A percentile compares a stretch with the other conserved stretches of the same genome.
These are phyloP conservation scores for Eilema sororculum DNA, from an alignment of 2,888 invertebrate genomes.

Conservation along the genomic window DNA sequence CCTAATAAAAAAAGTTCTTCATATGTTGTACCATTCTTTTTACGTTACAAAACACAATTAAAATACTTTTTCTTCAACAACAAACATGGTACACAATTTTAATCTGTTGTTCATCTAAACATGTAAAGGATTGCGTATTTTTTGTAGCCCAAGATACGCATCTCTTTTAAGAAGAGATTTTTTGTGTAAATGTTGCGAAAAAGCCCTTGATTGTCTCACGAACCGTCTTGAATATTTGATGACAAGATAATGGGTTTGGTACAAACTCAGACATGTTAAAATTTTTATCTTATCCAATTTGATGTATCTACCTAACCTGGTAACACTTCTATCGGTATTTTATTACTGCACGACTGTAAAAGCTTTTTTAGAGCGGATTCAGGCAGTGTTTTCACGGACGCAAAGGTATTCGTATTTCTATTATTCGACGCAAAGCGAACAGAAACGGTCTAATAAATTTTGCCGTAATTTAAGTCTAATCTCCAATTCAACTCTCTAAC, in stretches of 20 bases:
- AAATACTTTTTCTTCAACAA: constrained; percentile 19
- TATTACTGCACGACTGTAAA: not conserved
- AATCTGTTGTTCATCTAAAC: constrained; percentile 43
- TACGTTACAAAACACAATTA: not conserved
- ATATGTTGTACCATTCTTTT: no score
- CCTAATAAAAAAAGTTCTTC: no score
- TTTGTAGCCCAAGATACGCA: constrained; percentile 50
- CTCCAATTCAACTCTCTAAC: no score
- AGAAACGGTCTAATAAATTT: no score
- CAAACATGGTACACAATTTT: constrained; percentile 29
- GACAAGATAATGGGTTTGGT: constrained; percentile 20
- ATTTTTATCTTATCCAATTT: not conserved
- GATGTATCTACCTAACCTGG: constrained; percentile 23
- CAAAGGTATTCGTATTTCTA: no score
- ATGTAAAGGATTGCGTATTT: constrained; percentile 60
- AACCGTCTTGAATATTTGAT: constrained; percentile 33
- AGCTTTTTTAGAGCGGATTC: not conserved
- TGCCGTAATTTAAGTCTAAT: no score
- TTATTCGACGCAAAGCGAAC: no score
- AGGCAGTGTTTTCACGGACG: not conserved
- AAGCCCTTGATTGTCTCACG: constrained; percentile 21
- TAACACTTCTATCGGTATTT: not conserved
- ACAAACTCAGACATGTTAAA: constrained; percentile 1
- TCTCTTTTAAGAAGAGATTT: constrained; percentile 24
- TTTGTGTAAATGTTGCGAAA: constrained; percentile 22